Percentiles rank a stretch among this genome's conserved stretches.
Conservation (phyloP, 1,140 invertebrate genomes). For the Danaus plexippus region DNA sequence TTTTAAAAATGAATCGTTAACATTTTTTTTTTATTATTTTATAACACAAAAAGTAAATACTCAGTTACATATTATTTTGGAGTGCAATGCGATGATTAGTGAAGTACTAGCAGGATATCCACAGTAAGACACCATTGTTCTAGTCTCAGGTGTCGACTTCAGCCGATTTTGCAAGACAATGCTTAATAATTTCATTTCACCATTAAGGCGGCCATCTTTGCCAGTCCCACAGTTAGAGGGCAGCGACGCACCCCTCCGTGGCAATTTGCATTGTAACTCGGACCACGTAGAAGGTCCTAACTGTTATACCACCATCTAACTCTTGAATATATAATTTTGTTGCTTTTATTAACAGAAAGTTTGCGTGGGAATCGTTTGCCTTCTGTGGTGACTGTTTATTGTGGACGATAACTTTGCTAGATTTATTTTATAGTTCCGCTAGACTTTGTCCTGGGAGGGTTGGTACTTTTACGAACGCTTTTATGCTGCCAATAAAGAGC, state of each 20-base stretch:
- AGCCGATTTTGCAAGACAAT: constrained; percentile 71
- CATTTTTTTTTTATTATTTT: too few relatives aligned
- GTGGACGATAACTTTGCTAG: constrained; percentile 66
- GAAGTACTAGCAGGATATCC: constrained; percentile 36
- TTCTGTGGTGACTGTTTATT: constrained; percentile 66
- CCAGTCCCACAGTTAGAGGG: constrained; percentile 67
- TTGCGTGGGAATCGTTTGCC: constrained; percentile 70
- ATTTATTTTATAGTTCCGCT: constrained; percentile 67
- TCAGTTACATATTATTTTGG: background rate
- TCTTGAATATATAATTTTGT: constrained; percentile 72
- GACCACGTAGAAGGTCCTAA: constrained; percentile 68
- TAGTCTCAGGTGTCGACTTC: constrained; percentile 68
- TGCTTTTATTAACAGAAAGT: constrained; percentile 69
- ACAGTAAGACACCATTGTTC: constrained; percentile 33
- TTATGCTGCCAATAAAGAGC: constrained; percentile 65
- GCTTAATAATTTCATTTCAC: constrained; percentile 72
- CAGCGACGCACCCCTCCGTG: constrained; percentile 62
- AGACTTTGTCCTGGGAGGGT: constrained; percentile 57
- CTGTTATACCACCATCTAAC: constrained; percentile 63
- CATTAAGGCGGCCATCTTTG: constrained; percentile 70
- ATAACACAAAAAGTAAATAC: too few relatives aligned
- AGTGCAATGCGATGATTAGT: background rate
- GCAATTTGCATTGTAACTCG: constrained; percentile 71
- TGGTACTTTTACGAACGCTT: constrained; percentile 46
- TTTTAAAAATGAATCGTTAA: too few relatives aligned